Base-by-base conservation (phyloP, 2,888 invertebrate species). In the Ormyrus rosae region DNA sequence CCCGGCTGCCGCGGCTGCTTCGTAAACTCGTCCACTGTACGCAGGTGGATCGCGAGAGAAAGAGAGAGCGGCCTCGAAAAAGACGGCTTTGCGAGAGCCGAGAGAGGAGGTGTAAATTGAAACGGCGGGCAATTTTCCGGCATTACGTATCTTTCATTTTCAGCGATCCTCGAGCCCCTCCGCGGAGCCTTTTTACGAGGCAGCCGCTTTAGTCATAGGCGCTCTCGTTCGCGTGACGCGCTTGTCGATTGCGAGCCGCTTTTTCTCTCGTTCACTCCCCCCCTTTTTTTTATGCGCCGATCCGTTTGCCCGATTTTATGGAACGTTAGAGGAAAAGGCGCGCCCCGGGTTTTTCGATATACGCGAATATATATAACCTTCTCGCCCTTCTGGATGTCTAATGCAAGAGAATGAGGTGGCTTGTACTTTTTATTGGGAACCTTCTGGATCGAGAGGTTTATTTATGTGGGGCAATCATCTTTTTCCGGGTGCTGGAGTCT, bases 51-150 rank as follows among this genome's bases (percentile, higher is more conserved):
- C 19, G 2, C 19, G 19, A 19, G 19, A 19, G 19, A 19, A 19
- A 19, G 19, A 19, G 19, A 19, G 19, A 19, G 19, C 19, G 2
- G 19, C 19, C 19, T 19, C 19, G 19, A 19, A 19, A 19, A 19
- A 2, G 2, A 13, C 13, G 19, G 19, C 19, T 19, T 19, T 19
- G 19, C 19, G 13, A 13, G 13, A 19, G 19, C 19, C 19, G 19
- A 1, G 19, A 19, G 19, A 19, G 19, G 10, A 69, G 69, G 76
- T 56, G 76, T 69, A 69, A 76, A 76, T 76, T 63, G 69, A 76
- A 76, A 55, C 11, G 53, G 50, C 8, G 1, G 65, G 64, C 56
- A 73, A 65, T 73, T 73, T 73, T 65, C 67, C 46, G 56, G 63
- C 34, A 75, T 58, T 74, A 50, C 58, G 50, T 65, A 74, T 67